These are phyloP conservation scores for Lordiphosa stackelbergi DNA, from an alignment of 1,140 invertebrate species.

Conservation along the genomic window DNA sequence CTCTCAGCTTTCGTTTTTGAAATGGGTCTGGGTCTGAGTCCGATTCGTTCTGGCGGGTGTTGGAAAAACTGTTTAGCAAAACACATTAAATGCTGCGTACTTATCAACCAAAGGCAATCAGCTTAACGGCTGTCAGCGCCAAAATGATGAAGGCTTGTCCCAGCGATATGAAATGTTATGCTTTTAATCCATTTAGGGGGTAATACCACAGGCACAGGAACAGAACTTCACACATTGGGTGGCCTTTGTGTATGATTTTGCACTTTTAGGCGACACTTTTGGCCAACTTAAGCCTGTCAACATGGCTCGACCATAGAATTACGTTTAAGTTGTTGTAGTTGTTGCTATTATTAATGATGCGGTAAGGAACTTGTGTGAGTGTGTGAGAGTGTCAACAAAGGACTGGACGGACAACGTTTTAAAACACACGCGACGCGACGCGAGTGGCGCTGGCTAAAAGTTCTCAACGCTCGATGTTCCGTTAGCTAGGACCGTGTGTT, in stretches of 20 bases:
- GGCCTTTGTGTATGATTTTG: constrained; percentile 36
- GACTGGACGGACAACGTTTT: constrained; percentile 32
- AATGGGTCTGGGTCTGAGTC: constrained; percentile 21
- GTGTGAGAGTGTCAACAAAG: constrained; percentile 10
- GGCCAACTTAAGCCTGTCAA: constrained; percentile 35
- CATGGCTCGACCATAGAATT: constrained; percentile 18
- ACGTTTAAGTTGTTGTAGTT: constrained; percentile 15
- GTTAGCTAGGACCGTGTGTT: constrained; percentile 33
- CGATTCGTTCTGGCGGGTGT: constrained; percentile 45
- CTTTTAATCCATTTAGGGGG: constrained; percentile 64
- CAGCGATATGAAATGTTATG: constrained; percentile 50
- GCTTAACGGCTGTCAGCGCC: constrained; percentile 51
- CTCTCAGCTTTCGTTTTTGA: constrained; percentile 19
- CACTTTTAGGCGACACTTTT: constrained; percentile 53
- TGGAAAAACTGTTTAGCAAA: constrained; percentile 60
- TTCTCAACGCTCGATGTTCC: constrained; percentile 13
- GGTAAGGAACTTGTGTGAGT: constrained; percentile 15
- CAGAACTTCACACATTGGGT: background rate
- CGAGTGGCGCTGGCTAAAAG: constrained; percentile 11
- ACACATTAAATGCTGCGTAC: constrained; percentile 74
- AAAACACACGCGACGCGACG: constrained; percentile 11
- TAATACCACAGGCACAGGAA: constrained; percentile 31
- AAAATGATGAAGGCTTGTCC: constrained; percentile 22
- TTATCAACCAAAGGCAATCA: constrained; percentile 63
- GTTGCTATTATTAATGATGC: constrained; percentile 55